phyloP scores from a whole-genome alignment of 2,888 invertebrate genomes.

The Blastobasis adustella region DNA sequence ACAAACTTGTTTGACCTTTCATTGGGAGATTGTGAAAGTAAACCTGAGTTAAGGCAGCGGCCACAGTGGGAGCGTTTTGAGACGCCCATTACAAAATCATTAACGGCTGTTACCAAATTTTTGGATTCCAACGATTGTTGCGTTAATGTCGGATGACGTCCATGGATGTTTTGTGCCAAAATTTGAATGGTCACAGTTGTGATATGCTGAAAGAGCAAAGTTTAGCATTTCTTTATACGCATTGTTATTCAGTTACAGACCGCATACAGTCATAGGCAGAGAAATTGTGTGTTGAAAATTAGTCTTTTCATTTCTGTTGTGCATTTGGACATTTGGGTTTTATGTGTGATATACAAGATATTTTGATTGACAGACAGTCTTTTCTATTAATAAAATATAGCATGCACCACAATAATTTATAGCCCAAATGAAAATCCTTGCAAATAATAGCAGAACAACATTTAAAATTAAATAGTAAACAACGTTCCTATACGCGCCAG shows the following conservation, averaged over 20 bases:
- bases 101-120: neutral
- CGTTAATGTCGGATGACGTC: neutral
- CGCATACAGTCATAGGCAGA: too few relatives aligned
- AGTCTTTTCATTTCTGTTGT: too few relatives aligned
- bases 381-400: too few relatives aligned
- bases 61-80: conserved; percentile 8
- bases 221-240: neutral
- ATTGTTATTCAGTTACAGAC: neutral
- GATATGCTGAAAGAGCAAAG: neutral
- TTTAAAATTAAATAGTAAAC: too few relatives aligned
- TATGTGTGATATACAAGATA: too few relatives aligned
- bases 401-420: too few relatives aligned
- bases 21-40: conserved; percentile 49
- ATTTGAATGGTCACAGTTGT: neutral
- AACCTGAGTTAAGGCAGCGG: conserved; percentile 10
- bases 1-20: conserved; percentile 48
- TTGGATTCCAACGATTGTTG: neutral
- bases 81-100: neutral
- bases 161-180: neutral
- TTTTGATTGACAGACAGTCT: too few relatives aligned
- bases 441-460: too few relatives aligned
- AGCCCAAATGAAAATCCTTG: too few relatives aligned
- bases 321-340: too few relatives aligned
- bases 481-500: too few relatives aligned
- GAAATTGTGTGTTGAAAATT: too few relatives aligned